Evolutionary conservation across 2,113 vertebrate genomes (phyloP).

Genomic region (Meleagris gallopavo): DNA sequence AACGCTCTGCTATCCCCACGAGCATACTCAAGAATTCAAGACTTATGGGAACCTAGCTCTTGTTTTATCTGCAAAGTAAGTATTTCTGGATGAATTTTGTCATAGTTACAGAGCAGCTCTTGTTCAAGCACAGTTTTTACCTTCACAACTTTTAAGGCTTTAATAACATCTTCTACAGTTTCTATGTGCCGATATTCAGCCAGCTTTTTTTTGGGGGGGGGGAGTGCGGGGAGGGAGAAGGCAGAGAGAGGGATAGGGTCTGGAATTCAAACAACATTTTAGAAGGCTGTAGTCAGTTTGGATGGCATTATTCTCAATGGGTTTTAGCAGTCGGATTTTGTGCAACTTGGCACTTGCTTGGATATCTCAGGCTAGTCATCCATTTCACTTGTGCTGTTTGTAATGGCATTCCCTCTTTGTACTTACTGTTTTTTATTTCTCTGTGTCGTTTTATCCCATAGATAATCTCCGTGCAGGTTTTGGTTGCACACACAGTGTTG

Average conservation of each 20-base stretch:
- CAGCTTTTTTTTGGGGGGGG: background rate
- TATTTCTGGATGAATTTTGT: background rate
- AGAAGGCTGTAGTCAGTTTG: background rate
- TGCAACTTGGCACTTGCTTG: background rate
- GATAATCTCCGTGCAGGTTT: background rate
- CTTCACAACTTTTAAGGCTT: background rate
- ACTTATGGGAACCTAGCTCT: background rate
- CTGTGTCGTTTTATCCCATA: background rate
- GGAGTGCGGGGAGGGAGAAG: no score
- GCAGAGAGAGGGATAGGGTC: background rate
- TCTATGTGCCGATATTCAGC: background rate
- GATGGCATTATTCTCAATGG: background rate
- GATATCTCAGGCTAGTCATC: background rate
- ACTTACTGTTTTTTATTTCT: background rate
- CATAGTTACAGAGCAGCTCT: background rate
- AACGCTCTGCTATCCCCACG: background rate
- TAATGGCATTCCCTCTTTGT: background rate
- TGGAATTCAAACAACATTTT: background rate
- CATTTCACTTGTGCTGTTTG: background rate
- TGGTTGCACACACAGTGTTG: background rate
- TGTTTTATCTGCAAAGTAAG: background rate
- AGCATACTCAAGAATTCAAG: background rate
- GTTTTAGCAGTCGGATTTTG: background rate
- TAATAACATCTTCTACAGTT: background rate
- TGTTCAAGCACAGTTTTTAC: background rate